Base-by-base conservation (phyloP, 2,888 invertebrate genomes). In the Volucella inanis region DNA sequence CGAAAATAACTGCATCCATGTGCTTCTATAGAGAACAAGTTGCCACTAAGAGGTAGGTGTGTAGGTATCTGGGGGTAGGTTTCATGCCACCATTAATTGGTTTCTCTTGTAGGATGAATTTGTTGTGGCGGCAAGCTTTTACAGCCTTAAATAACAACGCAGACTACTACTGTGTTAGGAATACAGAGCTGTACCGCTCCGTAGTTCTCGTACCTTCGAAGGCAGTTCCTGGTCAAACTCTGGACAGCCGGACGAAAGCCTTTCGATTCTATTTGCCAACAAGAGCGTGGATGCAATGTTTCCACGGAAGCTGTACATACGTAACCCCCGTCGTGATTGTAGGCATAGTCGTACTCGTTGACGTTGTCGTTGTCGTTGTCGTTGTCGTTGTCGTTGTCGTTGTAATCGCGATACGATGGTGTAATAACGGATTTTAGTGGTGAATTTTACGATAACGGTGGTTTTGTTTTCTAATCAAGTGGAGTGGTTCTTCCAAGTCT, bases 51-150 rank as follows among this genome's bases (percentile, higher is more conserved):
- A 47, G 65, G 59, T 11, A 43, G 52, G 65, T 64, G 64, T 45
- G 41, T 31, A 70, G 65, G 68, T 80, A 70, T 65, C 57, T 31
- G 31, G 3, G 31, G 31, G 31, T 71, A 65, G 70, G 38, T 75
- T 76, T 81, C 67, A 81, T 81, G 67, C 71, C 67, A 81, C 52
- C 81, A 85, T 85, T 85, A 80, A 85, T 85, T 72, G 85, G 76
- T 74, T 76, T 80, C 80, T 79, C 84, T 79, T 79, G 70, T 43
- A 70, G 84, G 84, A 79, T 70, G 65, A 75, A 84, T 75, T 84
- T 79, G 74, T 75, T 74, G 84, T 64, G 72, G 78, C 74, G 45
- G 67, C 50, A 71, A 64, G 62, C 62, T 84, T 75, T 74, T 52
- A 65, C 74, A 64, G 71, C 79, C 83, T 49, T 57, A 22, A 43